Percentiles rank a stretch among this genome's conserved stretches.
phyloP scores from a whole-genome alignment of 2,113 vertebrate genomes.

The Trogon surrucura region DNA sequence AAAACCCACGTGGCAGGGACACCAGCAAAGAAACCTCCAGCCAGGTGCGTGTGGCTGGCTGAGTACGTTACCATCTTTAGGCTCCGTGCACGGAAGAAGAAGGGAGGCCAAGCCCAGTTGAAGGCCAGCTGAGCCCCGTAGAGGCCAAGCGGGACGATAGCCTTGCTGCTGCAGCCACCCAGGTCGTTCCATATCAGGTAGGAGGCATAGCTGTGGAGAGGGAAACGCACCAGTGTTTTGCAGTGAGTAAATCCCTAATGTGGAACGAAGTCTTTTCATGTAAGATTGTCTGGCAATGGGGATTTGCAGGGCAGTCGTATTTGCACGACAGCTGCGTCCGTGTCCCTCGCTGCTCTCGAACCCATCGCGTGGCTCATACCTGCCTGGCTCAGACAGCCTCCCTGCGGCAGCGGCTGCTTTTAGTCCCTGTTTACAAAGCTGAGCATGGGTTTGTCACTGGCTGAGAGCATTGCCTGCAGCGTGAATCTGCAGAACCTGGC shows the following conservation, averaged over 20 bases:
- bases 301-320: not conserved
- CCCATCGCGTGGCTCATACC: not conserved
- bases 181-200: slow-evolving; percentile 91
- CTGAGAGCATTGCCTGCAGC: not conserved
- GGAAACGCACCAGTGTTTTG: not conserved
- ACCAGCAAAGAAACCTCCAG: not conserved
- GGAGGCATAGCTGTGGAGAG: slow-evolving; percentile 84
- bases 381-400: accelerated
- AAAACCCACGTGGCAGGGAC: not conserved
- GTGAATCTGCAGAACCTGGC: not conserved
- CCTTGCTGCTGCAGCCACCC: slow-evolving; percentile 81
- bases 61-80: slow-evolving; percentile 78
- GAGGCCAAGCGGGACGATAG: slow-evolving; percentile 84
- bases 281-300: accelerated
- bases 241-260: accelerated
- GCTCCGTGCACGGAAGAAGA: slow-evolving; percentile 85
- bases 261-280: accelerated
- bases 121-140: slow-evolving; percentile 86
- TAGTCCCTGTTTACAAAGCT: not conserved
- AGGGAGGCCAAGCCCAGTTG: slow-evolving; percentile 87
- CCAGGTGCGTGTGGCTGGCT: not conserved
- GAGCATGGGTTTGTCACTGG: not conserved
- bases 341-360: not conserved
- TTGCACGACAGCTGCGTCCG: accelerated
- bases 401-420: accelerated